These are phyloP conservation scores for Capromys pilorides DNA, from an alignment of 2,797 vertebrate genomes.

Conservation along the genomic window DNA sequence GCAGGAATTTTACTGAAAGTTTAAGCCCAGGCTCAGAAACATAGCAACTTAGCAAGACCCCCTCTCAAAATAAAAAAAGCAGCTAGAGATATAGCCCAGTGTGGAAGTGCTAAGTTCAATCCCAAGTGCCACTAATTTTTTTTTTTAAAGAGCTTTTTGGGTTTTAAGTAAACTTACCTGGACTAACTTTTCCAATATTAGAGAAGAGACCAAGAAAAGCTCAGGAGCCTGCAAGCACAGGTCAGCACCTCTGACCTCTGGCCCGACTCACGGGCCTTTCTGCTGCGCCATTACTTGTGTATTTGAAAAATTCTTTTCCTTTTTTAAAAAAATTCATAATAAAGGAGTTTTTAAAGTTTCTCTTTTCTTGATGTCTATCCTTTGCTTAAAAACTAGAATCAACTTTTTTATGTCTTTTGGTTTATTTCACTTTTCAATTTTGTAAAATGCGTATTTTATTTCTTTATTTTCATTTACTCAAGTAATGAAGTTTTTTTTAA, in stretches of 20 bases:
- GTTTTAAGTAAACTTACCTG: slow-evolving; percentile 11
- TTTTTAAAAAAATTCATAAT: not conserved
- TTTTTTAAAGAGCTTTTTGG: not conserved
- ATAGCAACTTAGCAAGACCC: not conserved
- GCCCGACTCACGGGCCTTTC: not conserved
- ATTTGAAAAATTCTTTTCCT: slow-evolving; percentile 29
- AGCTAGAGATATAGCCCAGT: not conserved
- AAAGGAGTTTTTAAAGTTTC: not conserved
- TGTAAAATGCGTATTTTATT: not conserved
- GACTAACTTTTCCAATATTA: not conserved
- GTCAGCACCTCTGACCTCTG: not conserved
- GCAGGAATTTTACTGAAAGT: not conserved
- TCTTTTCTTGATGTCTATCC: not conserved
- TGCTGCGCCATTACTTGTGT: not conserved
- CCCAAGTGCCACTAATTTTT: not conserved
- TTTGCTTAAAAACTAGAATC: not conserved
- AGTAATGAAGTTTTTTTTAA: not conserved
- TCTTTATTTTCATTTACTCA: not conserved
- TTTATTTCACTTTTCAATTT: not conserved
- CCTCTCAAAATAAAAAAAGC: not conserved
- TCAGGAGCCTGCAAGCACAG: not conserved
- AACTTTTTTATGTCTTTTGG: not conserved
- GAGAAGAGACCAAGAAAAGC: not conserved
- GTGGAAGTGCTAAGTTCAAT: not conserved
- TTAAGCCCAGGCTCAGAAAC: not conserved